phyloP scores from a whole-genome alignment of 2,888 invertebrate genomes.

The Cryptocephalus moraei region DNA sequence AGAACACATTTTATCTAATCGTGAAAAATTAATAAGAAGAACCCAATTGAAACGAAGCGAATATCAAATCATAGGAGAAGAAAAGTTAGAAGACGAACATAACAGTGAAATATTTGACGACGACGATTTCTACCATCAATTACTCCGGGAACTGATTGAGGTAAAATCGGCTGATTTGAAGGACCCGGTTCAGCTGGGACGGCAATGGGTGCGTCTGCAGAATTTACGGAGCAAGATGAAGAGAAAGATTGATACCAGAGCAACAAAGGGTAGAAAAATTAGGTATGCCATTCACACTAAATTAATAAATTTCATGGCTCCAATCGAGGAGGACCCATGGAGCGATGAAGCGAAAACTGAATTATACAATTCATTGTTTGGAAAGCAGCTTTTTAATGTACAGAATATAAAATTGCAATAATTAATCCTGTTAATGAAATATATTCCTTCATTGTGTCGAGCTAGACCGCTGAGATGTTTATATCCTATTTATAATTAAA shows the following conservation, averaged over 20 bases:
- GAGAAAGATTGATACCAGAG: conserved; percentile 83
- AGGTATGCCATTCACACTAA: conserved; percentile 78
- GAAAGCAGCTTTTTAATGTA: conserved; percentile 29
- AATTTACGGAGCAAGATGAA: conserved; percentile 87
- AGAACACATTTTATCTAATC: conserved; percentile 72
- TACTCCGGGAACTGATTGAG: conserved; percentile 85
- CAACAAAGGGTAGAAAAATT: conserved; percentile 88
- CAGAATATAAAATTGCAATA: no score
- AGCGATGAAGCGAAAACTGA: conserved; percentile 71
- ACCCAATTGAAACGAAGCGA: conserved; percentile 72
- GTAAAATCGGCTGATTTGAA: conserved; percentile 74
- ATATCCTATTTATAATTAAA: no score
- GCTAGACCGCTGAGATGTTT: no score
- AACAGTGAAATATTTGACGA: conserved; percentile 89
- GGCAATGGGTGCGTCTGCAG: conserved; percentile 87
- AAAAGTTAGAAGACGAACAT: conserved; percentile 34
- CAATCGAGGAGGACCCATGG: conserved; percentile 58
- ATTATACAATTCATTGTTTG: conserved; percentile 73
- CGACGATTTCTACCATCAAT: conserved; percentile 92
- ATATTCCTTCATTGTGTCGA: no score
- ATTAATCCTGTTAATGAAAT: no score
- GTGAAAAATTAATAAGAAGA: conserved; percentile 60
- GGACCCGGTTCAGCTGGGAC: conserved; percentile 76
- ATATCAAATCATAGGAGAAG: conserved; percentile 55
- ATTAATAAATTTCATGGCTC: conserved; percentile 85